Evolutionary conservation across 1,140 invertebrate genomes (phyloP).

Genomic region (Bradysia coprophila): DNA sequence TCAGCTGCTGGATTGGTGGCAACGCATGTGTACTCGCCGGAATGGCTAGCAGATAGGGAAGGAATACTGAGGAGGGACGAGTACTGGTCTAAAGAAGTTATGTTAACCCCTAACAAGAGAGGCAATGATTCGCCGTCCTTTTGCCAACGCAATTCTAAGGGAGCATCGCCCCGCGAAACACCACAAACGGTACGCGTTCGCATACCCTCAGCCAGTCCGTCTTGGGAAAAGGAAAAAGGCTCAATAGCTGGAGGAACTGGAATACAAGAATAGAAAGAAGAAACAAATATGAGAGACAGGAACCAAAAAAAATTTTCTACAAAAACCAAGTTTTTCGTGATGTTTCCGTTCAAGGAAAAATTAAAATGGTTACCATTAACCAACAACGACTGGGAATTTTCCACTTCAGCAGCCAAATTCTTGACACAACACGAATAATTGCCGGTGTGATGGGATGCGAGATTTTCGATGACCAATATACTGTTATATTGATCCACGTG

Average conservation of each 20-base stretch:
- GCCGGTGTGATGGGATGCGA: slow-evolving; percentile 57
- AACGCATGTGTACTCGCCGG: slow-evolving; percentile 65
- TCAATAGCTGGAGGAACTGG: slow-evolving; percentile 70
- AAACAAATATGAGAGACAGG: slow-evolving; percentile 10
- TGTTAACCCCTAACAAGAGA: slow-evolving; percentile 39
- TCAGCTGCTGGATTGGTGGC: slow-evolving; percentile 59
- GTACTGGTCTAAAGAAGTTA: slow-evolving; percentile 52
- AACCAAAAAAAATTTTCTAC: neutral
- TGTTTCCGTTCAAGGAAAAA: no score
- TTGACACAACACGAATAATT: slow-evolving; percentile 56
- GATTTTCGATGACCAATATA: slow-evolving; percentile 57
- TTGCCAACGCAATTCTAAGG: slow-evolving; percentile 55
- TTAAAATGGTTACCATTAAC: slow-evolving; percentile 50
- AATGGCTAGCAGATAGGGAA: slow-evolving; percentile 49
- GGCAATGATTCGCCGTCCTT: slow-evolving; percentile 52
- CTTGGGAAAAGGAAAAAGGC: slow-evolving; percentile 66
- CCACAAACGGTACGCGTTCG: slow-evolving; percentile 69
- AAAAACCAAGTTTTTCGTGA: no score
- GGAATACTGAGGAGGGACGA: slow-evolving; percentile 60
- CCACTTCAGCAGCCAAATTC: slow-evolving; percentile 51
- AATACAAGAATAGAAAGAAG: slow-evolving; percentile 41
- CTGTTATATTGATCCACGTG: slow-evolving; percentile 59
- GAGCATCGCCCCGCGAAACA: slow-evolving; percentile 61
- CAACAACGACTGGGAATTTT: slow-evolving; percentile 49
- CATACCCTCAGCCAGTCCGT: slow-evolving; percentile 65